These are phyloP conservation scores for Adrianichthys oophorus DNA, from an alignment of 2,797 vertebrate species.

Conservation along the genomic window DNA sequence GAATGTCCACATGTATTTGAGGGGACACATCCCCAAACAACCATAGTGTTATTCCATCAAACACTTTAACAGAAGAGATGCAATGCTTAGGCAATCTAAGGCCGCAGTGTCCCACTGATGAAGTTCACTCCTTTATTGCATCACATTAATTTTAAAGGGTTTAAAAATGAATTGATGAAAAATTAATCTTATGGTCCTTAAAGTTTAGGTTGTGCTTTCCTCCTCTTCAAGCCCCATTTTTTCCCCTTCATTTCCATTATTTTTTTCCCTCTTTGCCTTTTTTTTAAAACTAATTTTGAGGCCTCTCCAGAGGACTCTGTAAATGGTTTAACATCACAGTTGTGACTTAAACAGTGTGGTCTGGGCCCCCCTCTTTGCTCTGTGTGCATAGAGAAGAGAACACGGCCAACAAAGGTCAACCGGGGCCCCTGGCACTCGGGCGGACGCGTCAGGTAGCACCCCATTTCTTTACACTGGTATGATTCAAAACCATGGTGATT, in stretches of 20 bases:
- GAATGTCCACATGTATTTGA: constrained; percentile 3
- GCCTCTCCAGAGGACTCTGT: constrained; percentile 64
- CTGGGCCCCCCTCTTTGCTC: constrained; percentile 74
- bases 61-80: constrained; percentile 17
- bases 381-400: constrained; percentile 78
- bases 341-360: constrained; percentile 78
- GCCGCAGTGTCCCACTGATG: not conserved
- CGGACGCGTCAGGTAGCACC: constrained; percentile 81
- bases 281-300: constrained; percentile 53
- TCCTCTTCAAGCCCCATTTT: constrained; percentile 53
- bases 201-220: constrained; percentile 85
- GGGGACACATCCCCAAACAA: constrained; percentile 13
- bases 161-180: not conserved
- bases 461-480: constrained; percentile 83
- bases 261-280: constrained; percentile 33
- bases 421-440: constrained; percentile 71
- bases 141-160: constrained; percentile 12
- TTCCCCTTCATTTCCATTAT: constrained; percentile 38
- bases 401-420: constrained; percentile 73
- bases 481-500: constrained; percentile 71
- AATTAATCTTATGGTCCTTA: constrained; percentile 63
- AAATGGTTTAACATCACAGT: constrained; percentile 75
- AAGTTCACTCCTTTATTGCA: not conserved
- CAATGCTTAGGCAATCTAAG: not conserved
- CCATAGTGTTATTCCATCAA: constrained; percentile 8